A percentile compares a stretch with the other conserved stretches of the same genome.
Evolutionary conservation across 64 coral and sea anemone genomes (phyloP).

Genomic region (Montipora efflorescens): DNA sequence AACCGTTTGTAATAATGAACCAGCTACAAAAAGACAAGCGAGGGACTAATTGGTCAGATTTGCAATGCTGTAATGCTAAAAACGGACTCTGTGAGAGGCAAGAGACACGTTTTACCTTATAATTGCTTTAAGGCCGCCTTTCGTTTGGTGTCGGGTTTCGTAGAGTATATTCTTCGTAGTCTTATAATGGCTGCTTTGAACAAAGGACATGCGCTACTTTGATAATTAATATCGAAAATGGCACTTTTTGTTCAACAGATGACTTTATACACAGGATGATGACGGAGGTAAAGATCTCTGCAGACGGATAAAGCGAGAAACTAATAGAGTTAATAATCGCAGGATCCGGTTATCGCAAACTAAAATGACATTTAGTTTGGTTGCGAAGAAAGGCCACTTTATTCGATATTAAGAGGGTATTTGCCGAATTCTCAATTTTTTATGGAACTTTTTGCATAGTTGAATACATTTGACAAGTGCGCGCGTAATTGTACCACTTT

Average conservation of each 20-base stretch:
- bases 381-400: not conserved
- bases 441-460: not conserved
- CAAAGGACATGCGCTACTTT: conserved; percentile 4
- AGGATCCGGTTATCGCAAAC: conserved; percentile 38
- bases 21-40: too few species aligned
- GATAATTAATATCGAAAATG: conserved; percentile 38
- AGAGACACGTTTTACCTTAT: not conserved
- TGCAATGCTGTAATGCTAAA: too few species aligned
- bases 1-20: too few species aligned
- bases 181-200: conserved; percentile 38
- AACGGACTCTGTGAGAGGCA: too few species aligned
- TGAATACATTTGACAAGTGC: not conserved
- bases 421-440: not conserved
- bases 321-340: conserved; percentile 35
- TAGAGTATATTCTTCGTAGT: conserved; percentile 5
- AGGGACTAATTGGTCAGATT: too few species aligned
- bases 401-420: not conserved
- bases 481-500: not conserved
- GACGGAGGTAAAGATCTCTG: conserved; percentile 26
- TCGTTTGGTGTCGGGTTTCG: not conserved
- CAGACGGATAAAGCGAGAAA: conserved; percentile 7
- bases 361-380: conserved; percentile 21
- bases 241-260: conserved; percentile 29
- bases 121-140: not conserved
- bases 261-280: conserved; percentile 30